A percentile compares a stretch with the other conserved stretches of the same genome.
Conservation (phyloP, 2,797 vertebrate genomes). For the Micromesistius poutassou region DNA sequence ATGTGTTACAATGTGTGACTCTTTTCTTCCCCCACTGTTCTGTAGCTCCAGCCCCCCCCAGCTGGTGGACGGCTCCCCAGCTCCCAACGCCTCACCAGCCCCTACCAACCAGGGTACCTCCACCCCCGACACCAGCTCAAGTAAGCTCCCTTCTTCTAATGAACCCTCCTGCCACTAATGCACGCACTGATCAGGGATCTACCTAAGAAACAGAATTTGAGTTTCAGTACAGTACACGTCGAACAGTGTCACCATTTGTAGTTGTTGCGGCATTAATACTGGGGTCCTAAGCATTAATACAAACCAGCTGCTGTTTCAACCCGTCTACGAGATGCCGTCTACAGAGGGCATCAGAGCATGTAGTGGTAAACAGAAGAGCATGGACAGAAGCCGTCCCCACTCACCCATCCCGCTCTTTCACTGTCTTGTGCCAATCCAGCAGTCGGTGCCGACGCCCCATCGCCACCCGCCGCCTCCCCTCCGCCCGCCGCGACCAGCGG, state of each 20-base stretch:
- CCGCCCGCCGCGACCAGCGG: constrained; percentile 29
- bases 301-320: too few species aligned
- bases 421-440: constrained; percentile 64
- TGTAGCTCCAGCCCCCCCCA: constrained; percentile 55
- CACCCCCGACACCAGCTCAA: constrained; percentile 53
- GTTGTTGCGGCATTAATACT: too few species aligned
- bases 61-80: constrained; percentile 51
- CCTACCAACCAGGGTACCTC: constrained; percentile 55
- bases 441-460: constrained; percentile 55
- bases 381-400: neutral
- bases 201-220: neutral
- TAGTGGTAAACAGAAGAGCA: neutral
- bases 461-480: constrained; percentile 40
- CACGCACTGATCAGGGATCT: neutral
- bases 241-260: too few species aligned
- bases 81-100: constrained; percentile 22
- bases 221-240: neutral
- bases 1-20: neutral
- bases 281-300: neutral
- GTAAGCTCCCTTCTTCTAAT: constrained; percentile 41
- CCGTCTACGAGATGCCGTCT: too few species aligned
- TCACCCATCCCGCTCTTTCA: neutral
- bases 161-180: neutral
- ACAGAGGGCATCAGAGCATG: too few species aligned
- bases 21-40: constrained; percentile 1